phyloP scores from a whole-genome alignment of 1,140 invertebrate species.

The Ceratitis capitata region DNA sequence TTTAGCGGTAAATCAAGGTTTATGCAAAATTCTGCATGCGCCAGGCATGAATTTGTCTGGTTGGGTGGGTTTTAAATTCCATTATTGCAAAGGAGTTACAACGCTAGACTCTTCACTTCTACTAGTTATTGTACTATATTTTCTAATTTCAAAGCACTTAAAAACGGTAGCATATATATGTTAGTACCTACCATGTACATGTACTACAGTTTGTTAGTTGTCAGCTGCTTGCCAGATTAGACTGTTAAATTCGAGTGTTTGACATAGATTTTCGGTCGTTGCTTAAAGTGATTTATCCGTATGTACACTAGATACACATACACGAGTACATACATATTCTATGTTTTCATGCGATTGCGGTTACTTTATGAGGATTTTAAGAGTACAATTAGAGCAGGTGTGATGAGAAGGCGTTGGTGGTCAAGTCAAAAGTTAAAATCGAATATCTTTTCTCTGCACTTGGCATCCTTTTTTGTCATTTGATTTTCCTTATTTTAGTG shows the following conservation, averaged over 20 bases:
- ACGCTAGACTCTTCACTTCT: too few relatives aligned
- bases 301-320: too few relatives aligned
- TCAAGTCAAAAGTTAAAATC: background rate
- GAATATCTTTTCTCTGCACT: too few relatives aligned
- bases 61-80: background rate
- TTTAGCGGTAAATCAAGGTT: background rate
- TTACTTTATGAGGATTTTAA: background rate
- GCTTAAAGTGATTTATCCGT: background rate
- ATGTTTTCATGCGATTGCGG: background rate
- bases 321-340: too few relatives aligned
- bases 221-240: background rate
- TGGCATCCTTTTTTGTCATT: too few relatives aligned
- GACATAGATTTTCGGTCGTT: background rate
- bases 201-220: background rate
- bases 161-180: background rate
- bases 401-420: conserved; percentile 20
- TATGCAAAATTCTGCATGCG: background rate
- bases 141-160: background rate
- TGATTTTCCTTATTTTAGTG: too few relatives aligned
- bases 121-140: background rate
- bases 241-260: background rate
- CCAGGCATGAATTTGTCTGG: background rate
- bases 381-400: background rate
- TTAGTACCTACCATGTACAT: background rate
- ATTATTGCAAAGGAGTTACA: background rate